Percentiles rank a stretch among this genome's conserved stretches.
Evolutionary conservation across 2,113 vertebrate species (phyloP).

Genomic region (Orientallactaga bullata): DNA sequence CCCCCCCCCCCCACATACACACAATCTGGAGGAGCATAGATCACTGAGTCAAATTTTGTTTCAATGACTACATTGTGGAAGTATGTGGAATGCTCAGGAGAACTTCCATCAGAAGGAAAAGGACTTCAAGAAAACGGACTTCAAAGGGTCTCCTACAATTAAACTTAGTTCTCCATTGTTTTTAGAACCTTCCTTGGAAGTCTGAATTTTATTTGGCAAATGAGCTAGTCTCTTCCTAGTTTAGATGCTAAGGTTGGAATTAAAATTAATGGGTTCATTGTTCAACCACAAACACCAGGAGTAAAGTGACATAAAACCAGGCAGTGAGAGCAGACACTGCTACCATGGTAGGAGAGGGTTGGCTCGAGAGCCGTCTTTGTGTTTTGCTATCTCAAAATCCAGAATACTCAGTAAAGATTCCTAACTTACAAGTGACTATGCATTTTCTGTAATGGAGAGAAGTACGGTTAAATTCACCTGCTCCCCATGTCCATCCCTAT

Average conservation of each 20-base stretch:
- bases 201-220: constrained; percentile 52
- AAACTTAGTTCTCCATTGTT: constrained; percentile 37
- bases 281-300: not conserved
- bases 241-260: constrained; percentile 28
- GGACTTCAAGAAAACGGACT: constrained; percentile 57
- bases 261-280: constrained; percentile 34
- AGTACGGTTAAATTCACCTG: not conserved
- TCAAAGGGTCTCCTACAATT: constrained; percentile 27
- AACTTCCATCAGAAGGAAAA: constrained; percentile 50
- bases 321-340: not conserved
- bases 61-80: constrained; percentile 45
- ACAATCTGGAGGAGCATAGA: constrained; percentile 9
- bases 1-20: too few relatives aligned
- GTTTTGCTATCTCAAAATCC: constrained; percentile 32
- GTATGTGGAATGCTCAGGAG: constrained; percentile 28
- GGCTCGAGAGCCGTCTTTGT: not conserved
- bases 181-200: constrained; percentile 51
- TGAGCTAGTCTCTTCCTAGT: constrained; percentile 41
- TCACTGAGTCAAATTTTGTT: constrained; percentile 27
- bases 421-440: constrained; percentile 26
- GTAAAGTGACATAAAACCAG: constrained; percentile 51
- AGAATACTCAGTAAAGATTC: constrained; percentile 27
- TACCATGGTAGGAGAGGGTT: not conserved
- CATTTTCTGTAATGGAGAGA: constrained; percentile 37
- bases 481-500: too few relatives aligned